Conservation (phyloP, 2,113 vertebrate species). For the Aix galericulata region DNA sequence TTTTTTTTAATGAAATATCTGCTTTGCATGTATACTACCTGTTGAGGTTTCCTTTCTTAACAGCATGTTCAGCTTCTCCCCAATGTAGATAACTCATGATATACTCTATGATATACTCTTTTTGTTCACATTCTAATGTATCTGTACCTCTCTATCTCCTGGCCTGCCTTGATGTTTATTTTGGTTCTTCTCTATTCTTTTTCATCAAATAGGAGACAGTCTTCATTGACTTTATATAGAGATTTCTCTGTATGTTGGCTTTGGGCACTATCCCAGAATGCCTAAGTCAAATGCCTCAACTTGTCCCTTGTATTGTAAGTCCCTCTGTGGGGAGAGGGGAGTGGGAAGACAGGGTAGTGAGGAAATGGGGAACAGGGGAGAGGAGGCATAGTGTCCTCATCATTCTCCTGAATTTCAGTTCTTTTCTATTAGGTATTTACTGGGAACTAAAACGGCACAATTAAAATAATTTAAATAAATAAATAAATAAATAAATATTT, state of each 20-base stretch:
- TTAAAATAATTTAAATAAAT: background rate
- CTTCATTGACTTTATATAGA: background rate
- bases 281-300: background rate
- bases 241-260: background rate
- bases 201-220: background rate
- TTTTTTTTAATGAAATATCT: background rate
- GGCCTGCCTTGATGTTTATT: background rate
- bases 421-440: background rate
- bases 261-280: background rate
- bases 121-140: background rate
- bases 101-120: background rate
- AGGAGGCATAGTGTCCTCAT: background rate
- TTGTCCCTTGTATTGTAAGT: no score
- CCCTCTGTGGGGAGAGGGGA: no score
- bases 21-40: background rate
- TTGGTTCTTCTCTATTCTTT: background rate
- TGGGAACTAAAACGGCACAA: background rate
- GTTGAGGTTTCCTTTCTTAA: background rate
- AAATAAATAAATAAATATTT: background rate
- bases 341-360: no score
- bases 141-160: background rate
- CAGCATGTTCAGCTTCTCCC: background rate
- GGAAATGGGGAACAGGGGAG: no score
- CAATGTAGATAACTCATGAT: background rate
- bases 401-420: background rate